These are phyloP conservation scores for Oryzias celebensis DNA, from an alignment of 2,113 vertebrate species.

Conservation along the genomic window DNA sequence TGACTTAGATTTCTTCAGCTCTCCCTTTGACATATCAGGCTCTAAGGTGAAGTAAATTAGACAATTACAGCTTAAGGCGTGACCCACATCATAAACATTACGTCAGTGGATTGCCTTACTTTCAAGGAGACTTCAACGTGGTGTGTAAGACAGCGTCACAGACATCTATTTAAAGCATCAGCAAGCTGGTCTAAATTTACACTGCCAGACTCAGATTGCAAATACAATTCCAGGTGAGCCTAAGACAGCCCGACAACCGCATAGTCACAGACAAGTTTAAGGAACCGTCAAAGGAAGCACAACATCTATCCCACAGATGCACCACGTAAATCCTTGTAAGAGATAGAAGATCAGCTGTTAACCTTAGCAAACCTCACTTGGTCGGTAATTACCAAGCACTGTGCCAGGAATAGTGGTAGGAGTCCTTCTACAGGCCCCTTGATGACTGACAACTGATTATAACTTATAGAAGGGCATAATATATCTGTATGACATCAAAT, in stretches of 20 bases:
- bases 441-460: not conserved
- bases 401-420: slow-evolving; percentile 26
- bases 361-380: slow-evolving; percentile 49
- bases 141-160: too few relatives aligned
- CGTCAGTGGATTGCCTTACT: slow-evolving; percentile 2
- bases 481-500: not conserved
- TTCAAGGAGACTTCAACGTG: too few relatives aligned
- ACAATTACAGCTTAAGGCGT: not conserved
- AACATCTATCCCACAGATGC: slow-evolving; percentile 15
- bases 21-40: not conserved
- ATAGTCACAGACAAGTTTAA: slow-evolving; percentile 22
- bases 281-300: slow-evolving; percentile 8
- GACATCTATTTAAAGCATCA: too few relatives aligned
- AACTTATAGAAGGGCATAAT: not conserved
- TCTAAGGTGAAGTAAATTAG: not conserved
- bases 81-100: not conserved
- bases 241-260: slow-evolving; percentile 2
- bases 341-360: slow-evolving; percentile 51
- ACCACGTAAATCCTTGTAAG: slow-evolving; percentile 51
- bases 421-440: slow-evolving; percentile 21
- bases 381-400: slow-evolving; percentile 19
- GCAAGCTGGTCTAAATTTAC: slow-evolving; percentile 13
- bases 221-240: not conserved
- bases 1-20: too few relatives aligned
- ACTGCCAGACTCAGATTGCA: not conserved